Conservation (phyloP, 1,140 invertebrate species). For the Maniola jurtina region DNA sequence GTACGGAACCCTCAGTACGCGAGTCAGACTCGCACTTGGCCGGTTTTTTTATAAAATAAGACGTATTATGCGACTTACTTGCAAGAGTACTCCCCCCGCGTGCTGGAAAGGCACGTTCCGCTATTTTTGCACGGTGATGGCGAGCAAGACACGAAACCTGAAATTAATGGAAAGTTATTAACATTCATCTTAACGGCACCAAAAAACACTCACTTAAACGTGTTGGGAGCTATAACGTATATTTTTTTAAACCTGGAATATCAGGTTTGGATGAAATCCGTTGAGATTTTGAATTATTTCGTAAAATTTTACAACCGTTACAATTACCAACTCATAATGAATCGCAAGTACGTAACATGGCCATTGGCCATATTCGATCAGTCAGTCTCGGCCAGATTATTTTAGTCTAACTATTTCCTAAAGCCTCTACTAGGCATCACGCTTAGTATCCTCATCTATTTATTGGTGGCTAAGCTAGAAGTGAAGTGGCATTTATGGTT, state of each 20-base stretch:
- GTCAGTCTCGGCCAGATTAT: too few species aligned
- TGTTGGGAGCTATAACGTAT: not conserved
- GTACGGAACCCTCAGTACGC: too few species aligned
- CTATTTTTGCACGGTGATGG: slow-evolving; percentile 92
- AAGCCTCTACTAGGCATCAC: too few species aligned
- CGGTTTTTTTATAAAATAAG: not conserved
- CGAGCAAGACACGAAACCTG: slow-evolving; percentile 92
- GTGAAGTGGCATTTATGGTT: too few species aligned
- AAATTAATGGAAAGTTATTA: slow-evolving; percentile 55
- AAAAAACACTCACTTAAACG: not conserved
- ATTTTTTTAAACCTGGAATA: not conserved
- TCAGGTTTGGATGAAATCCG: not conserved
- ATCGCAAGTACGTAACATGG: too few species aligned
- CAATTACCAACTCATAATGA: too few species aligned
- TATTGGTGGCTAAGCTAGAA: too few species aligned
- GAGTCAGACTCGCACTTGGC: too few species aligned
- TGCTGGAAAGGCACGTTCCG: slow-evolving; percentile 85
- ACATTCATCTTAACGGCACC: slow-evolving; percentile 5
- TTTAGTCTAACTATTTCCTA: too few species aligned
- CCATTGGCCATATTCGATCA: too few species aligned
- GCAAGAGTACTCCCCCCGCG: slow-evolving; percentile 87
- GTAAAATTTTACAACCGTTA: too few species aligned
- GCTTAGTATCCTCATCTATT: too few species aligned
- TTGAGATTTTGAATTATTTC: not conserved
- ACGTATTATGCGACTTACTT: slow-evolving; percentile 88